Evolutionary conservation across 2,888 invertebrate genomes (phyloP).

Genomic region (Pachliopta kotzebuea): DNA sequence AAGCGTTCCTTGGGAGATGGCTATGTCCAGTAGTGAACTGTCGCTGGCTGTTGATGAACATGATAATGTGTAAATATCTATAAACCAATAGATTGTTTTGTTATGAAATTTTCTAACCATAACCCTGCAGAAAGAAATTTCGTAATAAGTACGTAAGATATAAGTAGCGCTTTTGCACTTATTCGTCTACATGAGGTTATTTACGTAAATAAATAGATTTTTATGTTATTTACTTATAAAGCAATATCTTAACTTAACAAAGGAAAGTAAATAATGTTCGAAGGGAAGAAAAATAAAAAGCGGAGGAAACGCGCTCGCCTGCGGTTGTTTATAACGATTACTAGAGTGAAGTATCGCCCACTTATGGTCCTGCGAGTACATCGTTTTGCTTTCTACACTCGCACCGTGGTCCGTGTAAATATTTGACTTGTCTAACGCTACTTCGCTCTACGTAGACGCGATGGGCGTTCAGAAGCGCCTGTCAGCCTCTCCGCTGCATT

Average conservation of each 20-base stretch:
- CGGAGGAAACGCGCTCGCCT: background rate
- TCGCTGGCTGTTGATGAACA: no score
- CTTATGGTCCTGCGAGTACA: constrained; percentile 35
- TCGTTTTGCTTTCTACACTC: constrained; percentile 47
- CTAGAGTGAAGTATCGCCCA: constrained; percentile 34
- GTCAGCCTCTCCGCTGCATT: constrained; percentile 23
- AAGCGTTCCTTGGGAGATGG: no score
- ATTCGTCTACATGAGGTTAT: no score
- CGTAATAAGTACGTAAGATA: no score
- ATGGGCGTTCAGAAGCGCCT: constrained; percentile 32
- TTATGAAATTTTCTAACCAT: no score
- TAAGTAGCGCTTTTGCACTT: no score
- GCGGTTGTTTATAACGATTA: constrained; percentile 40
- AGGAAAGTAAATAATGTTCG: constrained; percentile 12
- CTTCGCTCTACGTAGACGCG: constrained; percentile 39
- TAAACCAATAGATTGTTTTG: no score
- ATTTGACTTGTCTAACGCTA: constrained; percentile 56
- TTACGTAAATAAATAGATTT: no score
- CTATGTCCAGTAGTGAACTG: no score
- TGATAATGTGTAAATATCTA: no score
- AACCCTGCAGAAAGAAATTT: no score
- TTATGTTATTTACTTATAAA: background rate
- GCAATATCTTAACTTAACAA: constrained; percentile 5
- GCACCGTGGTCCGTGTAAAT: constrained; percentile 49
- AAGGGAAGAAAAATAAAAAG: constrained; percentile 10